These are phyloP conservation scores for Morone saxatilis DNA, from an alignment of 2,113 vertebrate species.

Conservation along the genomic window DNA sequence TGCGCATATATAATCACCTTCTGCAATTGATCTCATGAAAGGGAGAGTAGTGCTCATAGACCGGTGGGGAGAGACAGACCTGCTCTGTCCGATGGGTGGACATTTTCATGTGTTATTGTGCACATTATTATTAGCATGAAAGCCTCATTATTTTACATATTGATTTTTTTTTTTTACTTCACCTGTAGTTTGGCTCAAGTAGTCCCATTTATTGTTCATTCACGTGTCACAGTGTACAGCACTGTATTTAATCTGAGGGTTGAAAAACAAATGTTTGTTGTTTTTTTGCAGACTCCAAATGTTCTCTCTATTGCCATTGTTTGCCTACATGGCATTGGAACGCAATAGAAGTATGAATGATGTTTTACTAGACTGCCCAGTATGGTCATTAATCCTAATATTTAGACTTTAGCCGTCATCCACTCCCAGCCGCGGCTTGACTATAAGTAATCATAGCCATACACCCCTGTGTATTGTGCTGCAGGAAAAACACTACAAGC, in stretches of 20 bases:
- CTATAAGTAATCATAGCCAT: constrained; percentile 77
- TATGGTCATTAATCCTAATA: constrained; percentile 80
- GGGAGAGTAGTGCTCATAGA: background rate
- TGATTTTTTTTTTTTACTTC: constrained; percentile 52
- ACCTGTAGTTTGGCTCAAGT: constrained; percentile 26
- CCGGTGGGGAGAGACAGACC: background rate
- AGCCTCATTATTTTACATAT: constrained; percentile 49
- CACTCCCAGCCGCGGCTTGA: constrained; percentile 64
- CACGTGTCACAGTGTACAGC: constrained; percentile 23
- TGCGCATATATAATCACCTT: constrained; percentile 51
- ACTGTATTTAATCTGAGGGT: constrained; percentile 35
- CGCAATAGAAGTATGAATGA: constrained; percentile 63
- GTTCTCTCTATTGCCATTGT: constrained; percentile 39
- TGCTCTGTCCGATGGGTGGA: constrained; percentile 28
- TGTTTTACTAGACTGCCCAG: constrained; percentile 65
- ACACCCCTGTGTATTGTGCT: constrained; percentile 60
- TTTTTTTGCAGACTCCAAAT: constrained; percentile 27
- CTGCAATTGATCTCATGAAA: constrained; percentile 56
- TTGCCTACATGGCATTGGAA: constrained; percentile 46
- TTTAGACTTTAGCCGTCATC: constrained; percentile 67
- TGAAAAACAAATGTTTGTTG: constrained; percentile 3
- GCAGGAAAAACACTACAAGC: constrained; percentile 68
- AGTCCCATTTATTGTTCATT: constrained; percentile 50
- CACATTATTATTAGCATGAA: constrained; percentile 60
- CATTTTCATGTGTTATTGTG: constrained; percentile 61